Evolutionary conservation across 2,888 invertebrate species (phyloP), one percentile per base, ranked within the genome.

Genomic region (Xylocampa areola): DNA sequence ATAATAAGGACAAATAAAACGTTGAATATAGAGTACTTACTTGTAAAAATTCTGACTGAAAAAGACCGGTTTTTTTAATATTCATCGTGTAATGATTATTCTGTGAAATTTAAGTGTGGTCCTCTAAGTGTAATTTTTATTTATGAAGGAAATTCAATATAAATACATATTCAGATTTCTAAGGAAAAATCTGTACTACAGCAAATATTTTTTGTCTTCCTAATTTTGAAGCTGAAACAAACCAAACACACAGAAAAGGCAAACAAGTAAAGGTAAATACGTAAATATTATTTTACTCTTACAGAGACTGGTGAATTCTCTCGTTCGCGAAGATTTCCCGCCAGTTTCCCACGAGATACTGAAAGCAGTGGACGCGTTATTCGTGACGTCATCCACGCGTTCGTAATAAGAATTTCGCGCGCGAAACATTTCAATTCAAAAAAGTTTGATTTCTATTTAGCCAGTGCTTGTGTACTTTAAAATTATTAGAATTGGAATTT

Each of bases 261-360:
- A n/a, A n/a, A 17, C 17, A 14, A 27, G 4, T 14, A 14, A 2
- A 25, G 1, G 25, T 25, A 25, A 30, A 13, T 14, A 29, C n/a
- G n/a, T n/a, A 7, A 7, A 32, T 21, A 36, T 11, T 36, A 36
- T 11, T 23, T 21, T 19, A 8, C 2, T 11, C 17, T 6, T 37
- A 16, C 19, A 41, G 23, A 55, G 43, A 33, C 41, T 44, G 39
- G 32, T 30, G 4, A 40, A 53, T 60, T 62, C 70, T 62, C 62
- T 40, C 52, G 32, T 58, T 62, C 67, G 57, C 43, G 33, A 64
- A 75, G 73, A 67, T 80, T 81, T 82, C 84, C 80, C 84, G 82
- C 84, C 82, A 83, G 82, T 83, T 82, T 83, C 77, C 72, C 73
- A 50, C 72, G 71, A 75, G 82, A 79, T 71, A 70, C 73, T 70